Conservation (phyloP, 2,888 invertebrate species). For the Aphodius granarius region DNA sequence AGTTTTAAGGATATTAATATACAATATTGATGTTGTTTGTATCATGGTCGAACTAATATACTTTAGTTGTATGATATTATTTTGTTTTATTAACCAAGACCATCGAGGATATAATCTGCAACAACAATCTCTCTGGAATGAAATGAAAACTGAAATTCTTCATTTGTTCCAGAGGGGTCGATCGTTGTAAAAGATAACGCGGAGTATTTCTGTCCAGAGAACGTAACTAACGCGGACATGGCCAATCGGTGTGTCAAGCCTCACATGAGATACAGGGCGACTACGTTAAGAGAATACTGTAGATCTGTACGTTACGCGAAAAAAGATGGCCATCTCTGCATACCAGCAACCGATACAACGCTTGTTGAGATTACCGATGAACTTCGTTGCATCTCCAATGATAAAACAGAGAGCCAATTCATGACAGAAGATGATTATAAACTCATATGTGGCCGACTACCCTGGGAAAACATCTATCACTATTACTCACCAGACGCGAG, state of each 20-base stretch:
- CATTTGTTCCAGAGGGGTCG: slow-evolving; percentile 4
- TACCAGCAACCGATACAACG: background rate
- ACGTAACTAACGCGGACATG: background rate
- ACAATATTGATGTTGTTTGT: background rate
- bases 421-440: background rate
- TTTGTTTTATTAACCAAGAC: background rate
- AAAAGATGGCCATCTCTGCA: slow-evolving; percentile 6
- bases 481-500: background rate
- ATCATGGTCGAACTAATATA: background rate
- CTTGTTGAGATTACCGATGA: background rate
- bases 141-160: background rate
- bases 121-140: background rate
- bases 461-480: background rate
- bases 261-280: background rate
- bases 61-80: background rate
- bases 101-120: no score
- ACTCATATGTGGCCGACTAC: slow-evolving; percentile 2
- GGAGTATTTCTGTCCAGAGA: slow-evolving; percentile 1
- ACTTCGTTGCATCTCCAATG: background rate
- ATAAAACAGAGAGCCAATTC: background rate
- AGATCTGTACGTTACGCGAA: slow-evolving; percentile 1
- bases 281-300: background rate
- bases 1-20: background rate
- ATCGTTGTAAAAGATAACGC: slow-evolving; percentile 7
- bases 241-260: background rate